Conservation (phyloP, 2,888 invertebrate genomes). For the Sceliomorpha sp. region DNA sequence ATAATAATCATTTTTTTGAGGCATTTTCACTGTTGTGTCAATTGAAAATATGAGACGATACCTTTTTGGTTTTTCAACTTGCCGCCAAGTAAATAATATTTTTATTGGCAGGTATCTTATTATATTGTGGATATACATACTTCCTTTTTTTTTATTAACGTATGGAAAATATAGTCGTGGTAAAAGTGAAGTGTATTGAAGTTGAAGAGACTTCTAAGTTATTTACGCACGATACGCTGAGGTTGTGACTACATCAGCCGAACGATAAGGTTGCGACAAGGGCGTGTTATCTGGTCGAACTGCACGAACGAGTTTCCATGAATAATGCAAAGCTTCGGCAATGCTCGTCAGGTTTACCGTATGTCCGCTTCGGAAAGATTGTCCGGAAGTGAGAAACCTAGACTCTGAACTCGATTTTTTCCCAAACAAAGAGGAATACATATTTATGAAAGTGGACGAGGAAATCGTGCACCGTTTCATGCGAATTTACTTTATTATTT, state of each 20-base stretch:
- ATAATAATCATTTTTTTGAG: no score
- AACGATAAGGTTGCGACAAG: conserved; percentile 67
- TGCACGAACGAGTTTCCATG: conserved; percentile 62
- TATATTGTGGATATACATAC: no score
- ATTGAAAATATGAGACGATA: no score
- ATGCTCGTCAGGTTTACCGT: conserved; percentile 27
- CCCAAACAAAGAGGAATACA: conserved; percentile 9
- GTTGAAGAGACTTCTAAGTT: conserved; percentile 1
- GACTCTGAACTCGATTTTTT: conserved; percentile 32
- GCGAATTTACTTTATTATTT: neutral
- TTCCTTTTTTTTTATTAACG: no score
- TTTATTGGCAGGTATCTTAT: no score
- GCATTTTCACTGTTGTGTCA: no score
- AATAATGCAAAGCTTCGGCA: conserved; percentile 65
- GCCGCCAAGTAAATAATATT: no score
- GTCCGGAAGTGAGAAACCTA: conserved; percentile 48
- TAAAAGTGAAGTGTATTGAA: no score
- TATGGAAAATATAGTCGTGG: no score
- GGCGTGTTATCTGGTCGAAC: conserved; percentile 65
- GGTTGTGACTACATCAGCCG: conserved; percentile 57
- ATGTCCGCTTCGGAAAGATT: conserved; percentile 40
- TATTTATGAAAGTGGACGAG: neutral
- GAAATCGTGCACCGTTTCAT: no score
- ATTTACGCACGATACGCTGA: conserved; percentile 50
- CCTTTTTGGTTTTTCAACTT: no score